Percentiles rank a stretch among this genome's conserved stretches.
Evolutionary conservation across 2,113 vertebrate species (phyloP).

Genomic region (Pomatostomus ruficeps): DNA sequence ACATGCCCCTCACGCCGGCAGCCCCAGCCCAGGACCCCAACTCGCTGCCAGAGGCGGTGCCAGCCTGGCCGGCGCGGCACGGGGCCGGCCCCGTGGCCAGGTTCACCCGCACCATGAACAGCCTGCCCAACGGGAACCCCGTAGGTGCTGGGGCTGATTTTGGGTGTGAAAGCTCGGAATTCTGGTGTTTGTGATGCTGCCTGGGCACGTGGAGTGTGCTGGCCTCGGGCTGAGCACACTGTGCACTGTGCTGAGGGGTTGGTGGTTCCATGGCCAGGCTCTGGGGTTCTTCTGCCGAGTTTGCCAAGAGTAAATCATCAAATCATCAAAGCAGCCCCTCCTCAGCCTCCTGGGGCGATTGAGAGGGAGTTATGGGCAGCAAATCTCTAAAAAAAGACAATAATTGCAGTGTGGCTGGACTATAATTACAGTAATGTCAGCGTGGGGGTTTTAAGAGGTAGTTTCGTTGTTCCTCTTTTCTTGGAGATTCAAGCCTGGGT

Average conservation of each 20-base stretch:
- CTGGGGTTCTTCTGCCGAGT: background rate
- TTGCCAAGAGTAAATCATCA: background rate
- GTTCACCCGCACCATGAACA: conserved; percentile 64
- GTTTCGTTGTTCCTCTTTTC: background rate
- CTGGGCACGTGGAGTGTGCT: accelerated
- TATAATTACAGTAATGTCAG: background rate
- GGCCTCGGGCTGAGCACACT: background rate
- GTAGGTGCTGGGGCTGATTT: background rate
- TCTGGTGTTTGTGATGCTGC: accelerated
- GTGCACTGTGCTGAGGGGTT: background rate
- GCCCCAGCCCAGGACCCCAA: background rate
- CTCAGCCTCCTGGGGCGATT: background rate
- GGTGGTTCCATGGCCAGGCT: background rate
- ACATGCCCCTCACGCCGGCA: background rate
- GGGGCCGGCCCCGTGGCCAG: background rate
- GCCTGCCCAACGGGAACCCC: background rate
- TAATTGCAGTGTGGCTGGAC: background rate
- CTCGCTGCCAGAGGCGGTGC: background rate
- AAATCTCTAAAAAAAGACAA: background rate
- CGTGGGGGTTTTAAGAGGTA: background rate
- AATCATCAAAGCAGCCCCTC: background rate
- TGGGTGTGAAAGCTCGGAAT: accelerated
- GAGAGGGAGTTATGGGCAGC: background rate
- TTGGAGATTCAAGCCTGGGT: background rate
- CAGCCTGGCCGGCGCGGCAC: background rate